phyloP scores from a whole-genome alignment of 2,888 invertebrate genomes.

The Sarcophaga carnaria region DNA sequence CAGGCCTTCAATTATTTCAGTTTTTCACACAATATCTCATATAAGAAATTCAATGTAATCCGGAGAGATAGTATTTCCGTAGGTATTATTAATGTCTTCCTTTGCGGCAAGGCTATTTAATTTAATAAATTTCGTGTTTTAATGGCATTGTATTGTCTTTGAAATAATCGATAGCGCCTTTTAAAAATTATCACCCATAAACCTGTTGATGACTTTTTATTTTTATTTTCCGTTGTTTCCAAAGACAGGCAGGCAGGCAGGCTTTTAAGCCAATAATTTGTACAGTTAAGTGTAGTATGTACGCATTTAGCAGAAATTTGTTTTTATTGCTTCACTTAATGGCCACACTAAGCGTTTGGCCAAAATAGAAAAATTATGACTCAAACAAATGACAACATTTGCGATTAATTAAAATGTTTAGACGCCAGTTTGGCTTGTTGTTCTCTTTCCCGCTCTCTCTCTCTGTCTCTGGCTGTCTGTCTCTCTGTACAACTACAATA shows the following conservation, averaged over 20 bases:
- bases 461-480: no score
- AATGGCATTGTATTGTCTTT: background rate
- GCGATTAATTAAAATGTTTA: constrained; percentile 67
- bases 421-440: constrained; percentile 56
- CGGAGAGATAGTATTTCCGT: no score
- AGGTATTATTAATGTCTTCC: no score
- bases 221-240: background rate
- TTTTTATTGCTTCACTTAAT: background rate
- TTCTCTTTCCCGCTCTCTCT: no score
- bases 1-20: no score
- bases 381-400: constrained; percentile 56
- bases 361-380: constrained; percentile 44
- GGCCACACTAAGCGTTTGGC: background rate
- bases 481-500: background rate
- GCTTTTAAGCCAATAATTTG: background rate
- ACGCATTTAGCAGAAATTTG: background rate
- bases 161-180: background rate
- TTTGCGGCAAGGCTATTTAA: no score
- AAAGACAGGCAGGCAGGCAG: background rate
- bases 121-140: background rate
- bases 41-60: no score
- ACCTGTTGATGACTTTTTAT: constrained; percentile 43
- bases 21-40: no score
- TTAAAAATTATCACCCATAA: background rate
- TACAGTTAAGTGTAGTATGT: no score